Evolutionary conservation across 2,888 invertebrate genomes (phyloP).

Genomic region (Andricus curvator): DNA sequence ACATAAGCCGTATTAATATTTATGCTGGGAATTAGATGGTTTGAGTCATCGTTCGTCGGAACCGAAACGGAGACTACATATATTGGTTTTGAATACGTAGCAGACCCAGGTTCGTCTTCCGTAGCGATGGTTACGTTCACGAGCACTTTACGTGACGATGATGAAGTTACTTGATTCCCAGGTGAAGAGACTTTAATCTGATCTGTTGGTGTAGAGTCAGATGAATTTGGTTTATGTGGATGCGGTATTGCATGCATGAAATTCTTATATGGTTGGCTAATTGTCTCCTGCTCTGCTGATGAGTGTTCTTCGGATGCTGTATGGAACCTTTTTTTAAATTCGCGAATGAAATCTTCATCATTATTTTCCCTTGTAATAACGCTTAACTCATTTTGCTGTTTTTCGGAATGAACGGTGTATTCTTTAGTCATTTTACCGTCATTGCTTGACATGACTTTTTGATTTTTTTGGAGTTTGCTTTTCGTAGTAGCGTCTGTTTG

Average conservation of each 20-base stretch:
- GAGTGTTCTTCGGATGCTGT: constrained; percentile 42
- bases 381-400: constrained; percentile 60
- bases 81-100: constrained; percentile 82
- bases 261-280: neutral
- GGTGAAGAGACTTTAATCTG: constrained; percentile 53
- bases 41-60: constrained; percentile 82
- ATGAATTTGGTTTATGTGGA: constrained; percentile 30
- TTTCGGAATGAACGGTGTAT: constrained; percentile 52
- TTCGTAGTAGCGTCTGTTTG: constrained; percentile 62
- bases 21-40: constrained; percentile 77
- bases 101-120: constrained; percentile 81
- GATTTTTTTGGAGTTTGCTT: neutral
- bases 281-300: neutral
- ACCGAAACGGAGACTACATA: constrained; percentile 91
- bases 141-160: constrained; percentile 83
- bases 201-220: constrained; percentile 49
- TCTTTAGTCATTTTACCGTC: constrained; percentile 54
- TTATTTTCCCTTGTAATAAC: constrained; percentile 65
- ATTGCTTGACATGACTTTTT: neutral
- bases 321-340: constrained; percentile 67
- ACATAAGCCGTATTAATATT: constrained; percentile 80
- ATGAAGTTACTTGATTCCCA: constrained; percentile 55
- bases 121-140: constrained; percentile 91
- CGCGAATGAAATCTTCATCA: constrained; percentile 69
- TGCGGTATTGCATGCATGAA: constrained; percentile 35